phyloP scores from a whole-genome alignment of 1,140 invertebrate genomes.

The Colletes latitarsis region DNA sequence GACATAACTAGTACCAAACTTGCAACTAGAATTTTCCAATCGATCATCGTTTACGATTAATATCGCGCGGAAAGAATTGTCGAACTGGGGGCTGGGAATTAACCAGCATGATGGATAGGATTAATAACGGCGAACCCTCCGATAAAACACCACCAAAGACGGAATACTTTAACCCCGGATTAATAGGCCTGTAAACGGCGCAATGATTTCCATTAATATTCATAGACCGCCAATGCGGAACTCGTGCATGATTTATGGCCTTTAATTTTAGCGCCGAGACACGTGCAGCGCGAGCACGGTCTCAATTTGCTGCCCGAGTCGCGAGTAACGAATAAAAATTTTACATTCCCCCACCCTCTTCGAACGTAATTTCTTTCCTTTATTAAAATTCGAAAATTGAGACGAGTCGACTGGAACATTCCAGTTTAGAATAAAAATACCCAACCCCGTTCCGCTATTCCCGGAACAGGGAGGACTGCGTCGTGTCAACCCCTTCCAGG shows the following conservation, averaged over 20 bases:
- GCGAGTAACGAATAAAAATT: neutral
- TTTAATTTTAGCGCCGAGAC: constrained; percentile 70
- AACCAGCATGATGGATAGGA: constrained; percentile 78
- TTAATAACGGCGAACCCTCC: constrained; percentile 74
- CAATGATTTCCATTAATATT: constrained; percentile 81
- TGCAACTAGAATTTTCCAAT: constrained; percentile 1
- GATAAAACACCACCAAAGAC: constrained; percentile 77
- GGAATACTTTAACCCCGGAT: constrained; percentile 77
- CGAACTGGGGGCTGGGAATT: constrained; percentile 41
- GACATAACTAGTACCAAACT: too few relatives aligned
- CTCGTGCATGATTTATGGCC: constrained; percentile 70
- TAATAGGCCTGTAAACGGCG: constrained; percentile 78
- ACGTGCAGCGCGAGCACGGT: constrained; percentile 48
- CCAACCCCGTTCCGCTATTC: too few relatives aligned
- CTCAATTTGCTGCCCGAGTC: constrained; percentile 48
- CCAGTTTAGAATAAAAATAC: too few relatives aligned
- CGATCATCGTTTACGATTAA: constrained; percentile 43
- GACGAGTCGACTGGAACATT: neutral
- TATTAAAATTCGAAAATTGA: neutral
- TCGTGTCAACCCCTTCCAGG: constrained; percentile 66
- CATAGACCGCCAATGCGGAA: constrained; percentile 71
- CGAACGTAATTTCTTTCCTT: too few relatives aligned
- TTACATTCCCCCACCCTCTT: too few relatives aligned
- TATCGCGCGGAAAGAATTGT: constrained; percentile 10
- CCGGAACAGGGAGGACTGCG: constrained; percentile 28